phyloP scores from a whole-genome alignment of 2,113 vertebrate genomes.

The Patagioenas fasciata region DNA sequence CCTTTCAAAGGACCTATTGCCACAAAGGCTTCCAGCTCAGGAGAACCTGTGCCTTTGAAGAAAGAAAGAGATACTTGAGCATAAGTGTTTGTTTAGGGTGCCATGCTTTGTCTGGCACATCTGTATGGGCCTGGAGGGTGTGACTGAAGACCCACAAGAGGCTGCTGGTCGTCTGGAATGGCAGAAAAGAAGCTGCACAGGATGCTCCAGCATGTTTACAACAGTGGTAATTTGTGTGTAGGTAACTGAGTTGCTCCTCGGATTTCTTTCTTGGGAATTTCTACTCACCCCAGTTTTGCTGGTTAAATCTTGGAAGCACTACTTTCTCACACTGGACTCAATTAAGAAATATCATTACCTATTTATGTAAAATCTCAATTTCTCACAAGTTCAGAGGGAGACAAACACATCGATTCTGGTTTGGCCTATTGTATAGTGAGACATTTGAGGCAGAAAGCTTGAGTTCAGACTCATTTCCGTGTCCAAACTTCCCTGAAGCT shows the following conservation, averaged over 20 bases:
- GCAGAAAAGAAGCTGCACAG: not conserved
- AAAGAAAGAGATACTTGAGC: not conserved
- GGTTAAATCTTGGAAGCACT: not conserved
- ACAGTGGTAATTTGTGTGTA: not conserved
- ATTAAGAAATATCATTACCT: not conserved
- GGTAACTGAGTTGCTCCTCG: fast-evolving
- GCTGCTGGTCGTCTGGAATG: not conserved
- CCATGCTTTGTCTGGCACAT: not conserved
- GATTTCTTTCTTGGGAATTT: not conserved
- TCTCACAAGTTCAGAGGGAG: not conserved
- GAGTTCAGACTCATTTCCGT: not conserved
- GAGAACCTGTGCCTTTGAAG: not conserved
- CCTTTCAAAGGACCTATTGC: not conserved
- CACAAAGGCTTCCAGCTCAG: not conserved
- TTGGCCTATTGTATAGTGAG: not conserved
- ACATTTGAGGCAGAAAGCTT: not conserved
- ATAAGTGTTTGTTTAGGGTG: not conserved
- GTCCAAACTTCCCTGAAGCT: not conserved
- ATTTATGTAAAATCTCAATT: not conserved
- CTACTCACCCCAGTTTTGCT: not conserved
- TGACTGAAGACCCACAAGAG: not conserved
- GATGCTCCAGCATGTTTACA: not conserved
- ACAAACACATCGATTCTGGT: not conserved
- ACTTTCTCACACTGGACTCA: not conserved
- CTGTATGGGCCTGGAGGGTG: not conserved